phyloP scores from a whole-genome alignment of 2,888 invertebrate species.

The Ceratothoa steindachneri region DNA sequence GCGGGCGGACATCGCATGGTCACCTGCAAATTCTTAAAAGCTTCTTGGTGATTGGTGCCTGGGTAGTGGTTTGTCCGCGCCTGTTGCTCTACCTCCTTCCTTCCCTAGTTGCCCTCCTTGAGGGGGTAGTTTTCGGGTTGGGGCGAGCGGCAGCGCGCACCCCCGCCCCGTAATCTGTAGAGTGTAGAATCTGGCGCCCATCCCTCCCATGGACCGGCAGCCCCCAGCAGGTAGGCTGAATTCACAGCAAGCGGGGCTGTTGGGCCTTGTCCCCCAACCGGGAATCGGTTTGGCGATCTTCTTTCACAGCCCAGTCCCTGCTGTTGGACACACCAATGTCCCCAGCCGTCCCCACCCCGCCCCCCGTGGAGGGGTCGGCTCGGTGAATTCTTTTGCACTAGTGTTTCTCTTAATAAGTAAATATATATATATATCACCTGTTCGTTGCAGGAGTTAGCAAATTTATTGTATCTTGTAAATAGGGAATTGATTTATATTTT shows the following conservation, averaged over 20 bases:
- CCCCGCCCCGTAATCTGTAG: not conserved
- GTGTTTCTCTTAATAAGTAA: slow-evolving; percentile 6
- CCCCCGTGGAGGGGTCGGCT: slow-evolving; percentile 22
- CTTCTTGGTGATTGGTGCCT: slow-evolving; percentile 13
- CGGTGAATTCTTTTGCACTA: slow-evolving; percentile 44
- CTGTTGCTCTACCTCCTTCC: not conserved
- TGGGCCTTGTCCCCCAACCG: slow-evolving; percentile 44
- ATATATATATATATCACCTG: too few relatives aligned
- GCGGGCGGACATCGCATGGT: not conserved
- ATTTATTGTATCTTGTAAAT: too few relatives aligned
- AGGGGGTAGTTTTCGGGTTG: too few relatives aligned
- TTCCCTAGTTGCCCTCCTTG: not conserved
- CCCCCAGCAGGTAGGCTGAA: slow-evolving; percentile 46
- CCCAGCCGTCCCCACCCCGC: slow-evolving; percentile 29
- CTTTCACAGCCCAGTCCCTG: slow-evolving; percentile 42
- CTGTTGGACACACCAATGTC: slow-evolving; percentile 43
- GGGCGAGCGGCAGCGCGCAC: not conserved
- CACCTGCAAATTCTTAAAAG: not conserved
- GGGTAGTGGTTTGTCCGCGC: not conserved
- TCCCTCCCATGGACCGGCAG: slow-evolving; percentile 15
- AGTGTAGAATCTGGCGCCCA: not conserved
- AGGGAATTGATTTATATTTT: too few relatives aligned
- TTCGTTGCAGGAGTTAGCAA: too few relatives aligned
- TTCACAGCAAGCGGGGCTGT: slow-evolving; percentile 47
- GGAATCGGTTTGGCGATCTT: slow-evolving; percentile 42